These are phyloP conservation scores for Lithophane ornitopus DNA, from an alignment of 2,888 invertebrate genomes.

Conservation along the genomic window DNA sequence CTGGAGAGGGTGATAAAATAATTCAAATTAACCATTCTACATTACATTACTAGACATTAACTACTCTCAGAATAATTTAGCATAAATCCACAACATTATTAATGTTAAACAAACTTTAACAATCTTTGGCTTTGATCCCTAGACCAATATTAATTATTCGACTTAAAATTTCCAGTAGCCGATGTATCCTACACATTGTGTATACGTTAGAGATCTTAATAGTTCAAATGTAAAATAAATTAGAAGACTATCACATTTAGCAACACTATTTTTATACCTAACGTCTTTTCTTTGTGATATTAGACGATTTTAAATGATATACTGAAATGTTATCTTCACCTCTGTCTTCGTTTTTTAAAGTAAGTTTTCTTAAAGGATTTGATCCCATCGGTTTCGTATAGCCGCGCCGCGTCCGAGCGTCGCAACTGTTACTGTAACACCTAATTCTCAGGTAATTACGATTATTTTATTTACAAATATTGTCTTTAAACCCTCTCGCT, in stretches of 20 bases:
- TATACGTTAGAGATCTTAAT: conserved; percentile 85
- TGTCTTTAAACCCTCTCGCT: conserved; percentile 91
- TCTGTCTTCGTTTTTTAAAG: conserved; percentile 85
- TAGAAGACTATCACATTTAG: conserved; percentile 90
- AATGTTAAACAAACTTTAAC: conserved; percentile 92
- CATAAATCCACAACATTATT: conserved; percentile 89
- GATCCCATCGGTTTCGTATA: conserved; percentile 91
- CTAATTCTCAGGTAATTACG: conserved; percentile 88
- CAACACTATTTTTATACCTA: conserved; percentile 89
- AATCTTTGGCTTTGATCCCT: conserved; percentile 96
- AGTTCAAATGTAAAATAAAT: conserved; percentile 87
- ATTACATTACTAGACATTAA: conserved; percentile 85
- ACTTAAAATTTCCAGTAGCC: conserved; percentile 84
- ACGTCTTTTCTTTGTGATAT: conserved; percentile 88
- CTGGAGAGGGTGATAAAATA: conserved; percentile 89
- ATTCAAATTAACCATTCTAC: conserved; percentile 83
- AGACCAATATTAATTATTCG: conserved; percentile 92
- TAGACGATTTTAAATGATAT: conserved; percentile 86
- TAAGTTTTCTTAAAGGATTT: conserved; percentile 91
- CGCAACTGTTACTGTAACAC: conserved; percentile 84
- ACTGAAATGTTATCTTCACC: conserved; percentile 84
- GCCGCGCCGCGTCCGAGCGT: conserved; percentile 77
- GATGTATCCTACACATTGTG: conserved; percentile 82
- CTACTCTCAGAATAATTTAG: conserved; percentile 89
- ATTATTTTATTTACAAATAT: conserved; percentile 91